These are phyloP conservation scores for Malacoraja senta DNA, from an alignment of 2,797 vertebrate species.

Conservation along the genomic window DNA sequence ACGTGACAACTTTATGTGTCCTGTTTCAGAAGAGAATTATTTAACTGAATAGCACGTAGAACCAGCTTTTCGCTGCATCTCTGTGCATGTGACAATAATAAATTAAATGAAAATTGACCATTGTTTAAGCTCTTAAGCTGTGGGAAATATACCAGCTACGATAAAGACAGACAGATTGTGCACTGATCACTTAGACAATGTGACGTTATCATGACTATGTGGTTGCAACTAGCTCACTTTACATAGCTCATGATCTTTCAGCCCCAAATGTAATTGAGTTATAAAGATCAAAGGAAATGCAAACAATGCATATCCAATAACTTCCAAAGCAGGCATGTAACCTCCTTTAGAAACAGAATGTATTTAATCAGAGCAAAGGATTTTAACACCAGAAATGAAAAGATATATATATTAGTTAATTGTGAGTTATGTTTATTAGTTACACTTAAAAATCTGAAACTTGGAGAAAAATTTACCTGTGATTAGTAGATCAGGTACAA, in stretches of 20 bases:
- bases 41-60: too few relatives aligned
- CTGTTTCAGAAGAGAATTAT: too few relatives aligned
- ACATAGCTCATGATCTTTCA: background rate
- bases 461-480: too few relatives aligned
- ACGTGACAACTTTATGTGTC: too few relatives aligned
- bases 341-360: background rate
- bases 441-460: background rate
- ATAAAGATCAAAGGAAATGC: background rate
- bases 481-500: too few relatives aligned
- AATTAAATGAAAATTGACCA: background rate
- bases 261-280: background rate
- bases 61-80: too few relatives aligned
- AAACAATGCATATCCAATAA: background rate
- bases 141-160: background rate
- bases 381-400: background rate
- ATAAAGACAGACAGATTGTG: background rate
- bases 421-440: background rate
- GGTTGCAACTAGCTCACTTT: background rate
- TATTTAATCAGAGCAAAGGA: background rate
- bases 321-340: background rate
- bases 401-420: background rate
- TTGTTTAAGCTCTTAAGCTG: too few relatives aligned
- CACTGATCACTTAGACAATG: background rate
- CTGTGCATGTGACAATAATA: too few relatives aligned
- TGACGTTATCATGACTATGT: background rate